Conservation (phyloP, 2,888 invertebrate genomes). For the Nymphalis urticae region DNA sequence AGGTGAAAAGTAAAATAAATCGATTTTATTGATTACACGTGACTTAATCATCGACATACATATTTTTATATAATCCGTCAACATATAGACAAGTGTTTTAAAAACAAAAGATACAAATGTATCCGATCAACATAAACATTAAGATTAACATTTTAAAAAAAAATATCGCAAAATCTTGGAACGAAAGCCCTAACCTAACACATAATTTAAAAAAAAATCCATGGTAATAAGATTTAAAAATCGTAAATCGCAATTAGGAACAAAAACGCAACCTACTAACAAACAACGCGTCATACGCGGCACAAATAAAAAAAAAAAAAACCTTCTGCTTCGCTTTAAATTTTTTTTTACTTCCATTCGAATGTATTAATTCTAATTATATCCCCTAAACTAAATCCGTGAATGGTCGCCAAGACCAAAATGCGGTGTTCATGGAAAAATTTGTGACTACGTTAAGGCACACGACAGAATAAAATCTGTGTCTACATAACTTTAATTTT, state of each 20-base stretch:
- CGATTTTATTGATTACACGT: constrained; percentile 4
- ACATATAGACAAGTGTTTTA: no score
- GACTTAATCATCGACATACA: not conserved
- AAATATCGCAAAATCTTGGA: constrained; percentile 4
- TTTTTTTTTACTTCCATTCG: not conserved
- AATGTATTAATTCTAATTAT: constrained; percentile 11
- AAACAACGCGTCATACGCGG: constrained; percentile 34
- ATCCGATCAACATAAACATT: not conserved
- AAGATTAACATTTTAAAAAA: constrained; percentile 16
- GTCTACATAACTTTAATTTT: constrained; percentile 3
- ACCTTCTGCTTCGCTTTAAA: constrained; percentile 33
- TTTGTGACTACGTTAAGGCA: constrained; percentile 34
- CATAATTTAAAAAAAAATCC: constrained; percentile 10
- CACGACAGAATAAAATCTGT: constrained; percentile 22
- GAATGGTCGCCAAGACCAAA: not conserved
- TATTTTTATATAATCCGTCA: not conserved
- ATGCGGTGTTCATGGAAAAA: not conserved
- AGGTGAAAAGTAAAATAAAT: not conserved
- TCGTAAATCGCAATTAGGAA: constrained; percentile 29
- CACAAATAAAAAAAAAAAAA: constrained; percentile 25
- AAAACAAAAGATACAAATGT: not conserved
- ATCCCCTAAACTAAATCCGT: constrained; percentile 9
- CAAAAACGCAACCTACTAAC: constrained; percentile 23
- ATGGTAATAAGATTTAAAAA: constrained; percentile 22
- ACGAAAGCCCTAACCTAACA: constrained; percentile 12